Conservation (phyloP, 2,888 invertebrate genomes). For the Blomia tropicalis region DNA sequence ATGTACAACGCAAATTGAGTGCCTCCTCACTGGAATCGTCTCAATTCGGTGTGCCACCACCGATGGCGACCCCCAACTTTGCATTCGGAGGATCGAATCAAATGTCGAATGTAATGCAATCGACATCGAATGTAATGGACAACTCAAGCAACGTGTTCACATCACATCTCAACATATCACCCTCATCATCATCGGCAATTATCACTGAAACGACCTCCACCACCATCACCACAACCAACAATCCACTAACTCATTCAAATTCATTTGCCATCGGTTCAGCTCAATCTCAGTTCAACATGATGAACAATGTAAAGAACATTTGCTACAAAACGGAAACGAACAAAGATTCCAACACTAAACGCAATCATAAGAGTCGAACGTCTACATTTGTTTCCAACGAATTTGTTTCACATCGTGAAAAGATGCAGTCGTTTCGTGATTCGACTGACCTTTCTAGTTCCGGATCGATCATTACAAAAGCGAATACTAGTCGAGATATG, state of each 20-base stretch:
- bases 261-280: background rate
- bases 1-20: background rate
- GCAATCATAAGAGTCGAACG: too few relatives aligned
- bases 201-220: background rate
- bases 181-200: background rate
- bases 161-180: background rate
- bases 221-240: background rate
- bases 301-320: background rate
- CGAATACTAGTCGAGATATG: background rate
- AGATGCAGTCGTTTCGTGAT: too few relatives aligned
- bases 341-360: too few relatives aligned
- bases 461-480: too few relatives aligned
- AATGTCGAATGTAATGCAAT: background rate
- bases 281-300: background rate
- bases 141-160: background rate
- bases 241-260: background rate
- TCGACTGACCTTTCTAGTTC: too few relatives aligned
- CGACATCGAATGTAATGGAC: background rate
- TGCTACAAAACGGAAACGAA: background rate
- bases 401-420: too few relatives aligned
- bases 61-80: background rate
- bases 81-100: background rate
- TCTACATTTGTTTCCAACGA: too few relatives aligned
- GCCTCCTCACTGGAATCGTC: background rate
- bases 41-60: background rate